phyloP scores from a whole-genome alignment of 2,797 vertebrate genomes.

The Sebastiscus albofasciatus region DNA sequence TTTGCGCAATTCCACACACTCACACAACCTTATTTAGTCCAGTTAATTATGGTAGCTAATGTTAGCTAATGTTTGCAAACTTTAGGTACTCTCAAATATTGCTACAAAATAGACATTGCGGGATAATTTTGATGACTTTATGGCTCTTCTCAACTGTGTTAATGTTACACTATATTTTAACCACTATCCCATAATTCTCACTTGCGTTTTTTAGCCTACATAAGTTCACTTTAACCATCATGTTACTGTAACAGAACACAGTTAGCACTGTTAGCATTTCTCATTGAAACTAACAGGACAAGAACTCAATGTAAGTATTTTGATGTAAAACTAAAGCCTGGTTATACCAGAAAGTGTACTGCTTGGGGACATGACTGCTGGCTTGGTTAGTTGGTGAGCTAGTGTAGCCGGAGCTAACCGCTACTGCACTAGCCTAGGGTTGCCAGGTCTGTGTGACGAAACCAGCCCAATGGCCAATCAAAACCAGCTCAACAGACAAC shows the following conservation, averaged over 20 bases:
- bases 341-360: not conserved
- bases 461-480: not conserved
- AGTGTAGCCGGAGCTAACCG: not conserved
- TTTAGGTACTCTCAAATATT: not conserved
- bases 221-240: not conserved
- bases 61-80: no score
- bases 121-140: not conserved
- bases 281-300: not conserved
- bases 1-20: not conserved
- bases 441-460: not conserved
- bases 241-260: not conserved
- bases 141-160: not conserved
- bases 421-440: not conserved
- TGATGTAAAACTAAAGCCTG: not conserved
- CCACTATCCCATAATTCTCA: not conserved
- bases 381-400: not conserved
- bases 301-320: not conserved
- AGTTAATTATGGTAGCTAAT: not conserved
- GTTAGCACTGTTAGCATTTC: not conserved
- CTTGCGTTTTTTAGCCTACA: not conserved
- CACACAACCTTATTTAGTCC: not conserved
- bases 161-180: not conserved
- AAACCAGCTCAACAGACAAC: no score
- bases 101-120: not conserved
- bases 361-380: not conserved